These are phyloP conservation scores for Rhagoletis pomonella DNA, from an alignment of 1,140 invertebrate species.

Conservation along the genomic window DNA sequence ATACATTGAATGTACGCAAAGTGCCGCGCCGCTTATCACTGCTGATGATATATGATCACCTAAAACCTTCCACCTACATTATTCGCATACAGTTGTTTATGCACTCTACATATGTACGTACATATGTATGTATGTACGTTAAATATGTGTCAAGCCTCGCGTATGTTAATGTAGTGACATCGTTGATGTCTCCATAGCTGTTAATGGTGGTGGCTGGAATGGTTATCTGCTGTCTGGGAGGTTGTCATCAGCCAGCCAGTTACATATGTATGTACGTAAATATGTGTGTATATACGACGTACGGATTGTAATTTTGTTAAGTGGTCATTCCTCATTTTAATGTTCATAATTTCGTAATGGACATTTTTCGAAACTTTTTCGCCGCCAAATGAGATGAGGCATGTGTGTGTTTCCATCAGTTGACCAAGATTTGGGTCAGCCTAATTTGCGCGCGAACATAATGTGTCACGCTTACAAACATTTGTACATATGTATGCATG, in stretches of 20 bases:
- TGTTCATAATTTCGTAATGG: slow-evolving; percentile 74
- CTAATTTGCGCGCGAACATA: neutral
- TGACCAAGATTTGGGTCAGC: slow-evolving; percentile 60
- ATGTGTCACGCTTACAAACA: neutral
- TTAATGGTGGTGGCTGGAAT: slow-evolving; percentile 4
- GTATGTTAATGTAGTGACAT: slow-evolving; percentile 1
- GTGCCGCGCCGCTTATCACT: neutral
- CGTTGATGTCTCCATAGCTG: neutral
- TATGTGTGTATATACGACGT: slow-evolving; percentile 10
- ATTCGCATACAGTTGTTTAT: neutral
- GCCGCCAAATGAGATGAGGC: slow-evolving; percentile 31
- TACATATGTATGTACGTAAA: neutral
- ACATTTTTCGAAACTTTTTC: slow-evolving; percentile 51
- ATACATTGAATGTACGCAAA: neutral
- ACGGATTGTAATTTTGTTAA: slow-evolving; percentile 70
- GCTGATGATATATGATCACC: neutral
- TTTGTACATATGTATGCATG: neutral
- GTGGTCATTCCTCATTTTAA: slow-evolving; percentile 74
- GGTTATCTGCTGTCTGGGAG: neutral
- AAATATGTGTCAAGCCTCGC: too few species aligned
- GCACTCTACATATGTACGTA: neutral
- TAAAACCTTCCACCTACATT: neutral
- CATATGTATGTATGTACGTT: neutral
- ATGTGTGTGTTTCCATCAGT: slow-evolving; percentile 57
- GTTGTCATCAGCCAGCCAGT: neutral